Evolutionary conservation across 2,113 vertebrate species (phyloP).

Genomic region (Oophaga pumilio): DNA sequence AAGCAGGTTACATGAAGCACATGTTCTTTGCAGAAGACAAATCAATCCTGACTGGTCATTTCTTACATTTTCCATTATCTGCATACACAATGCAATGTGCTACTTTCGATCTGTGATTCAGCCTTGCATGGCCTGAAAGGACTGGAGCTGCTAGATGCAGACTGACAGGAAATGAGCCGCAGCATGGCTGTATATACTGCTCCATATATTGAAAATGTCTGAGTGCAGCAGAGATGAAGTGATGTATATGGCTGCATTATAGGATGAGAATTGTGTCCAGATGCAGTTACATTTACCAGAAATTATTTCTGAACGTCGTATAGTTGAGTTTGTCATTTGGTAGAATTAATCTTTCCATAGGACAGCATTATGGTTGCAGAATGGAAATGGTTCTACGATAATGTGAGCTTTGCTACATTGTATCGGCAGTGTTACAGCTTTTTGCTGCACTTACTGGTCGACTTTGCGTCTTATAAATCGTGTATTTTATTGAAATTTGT

Average conservation of each 20-base stretch:
- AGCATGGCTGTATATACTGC: conserved; percentile 4
- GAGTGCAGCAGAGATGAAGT: neutral
- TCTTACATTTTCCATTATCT: conserved; percentile 48
- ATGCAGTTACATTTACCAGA: neutral
- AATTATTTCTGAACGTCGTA: neutral
- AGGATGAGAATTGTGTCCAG: neutral
- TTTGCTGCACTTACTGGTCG: neutral
- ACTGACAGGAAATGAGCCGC: conserved; percentile 32
- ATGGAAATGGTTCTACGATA: neutral
- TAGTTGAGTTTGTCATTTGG: neutral
- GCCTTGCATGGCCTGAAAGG: conserved; percentile 8
- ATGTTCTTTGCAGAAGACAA: conserved; percentile 17
- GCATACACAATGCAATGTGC: conserved; percentile 29
- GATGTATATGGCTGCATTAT: conserved; percentile 17
- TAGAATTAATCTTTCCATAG: neutral
- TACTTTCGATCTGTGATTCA: conserved; percentile 32
- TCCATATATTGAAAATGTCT: conserved; percentile 41
- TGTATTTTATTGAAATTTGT: neutral
- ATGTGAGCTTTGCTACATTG: neutral
- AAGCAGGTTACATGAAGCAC: conserved; percentile 6
- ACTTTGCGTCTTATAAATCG: neutral
- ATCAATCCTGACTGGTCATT: conserved; percentile 47
- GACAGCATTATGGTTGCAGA: neutral
- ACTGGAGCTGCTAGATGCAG: neutral
- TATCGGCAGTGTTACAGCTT: neutral